Conservation (phyloP, 2,113 vertebrate genomes). For the Canis aureus region DNA sequence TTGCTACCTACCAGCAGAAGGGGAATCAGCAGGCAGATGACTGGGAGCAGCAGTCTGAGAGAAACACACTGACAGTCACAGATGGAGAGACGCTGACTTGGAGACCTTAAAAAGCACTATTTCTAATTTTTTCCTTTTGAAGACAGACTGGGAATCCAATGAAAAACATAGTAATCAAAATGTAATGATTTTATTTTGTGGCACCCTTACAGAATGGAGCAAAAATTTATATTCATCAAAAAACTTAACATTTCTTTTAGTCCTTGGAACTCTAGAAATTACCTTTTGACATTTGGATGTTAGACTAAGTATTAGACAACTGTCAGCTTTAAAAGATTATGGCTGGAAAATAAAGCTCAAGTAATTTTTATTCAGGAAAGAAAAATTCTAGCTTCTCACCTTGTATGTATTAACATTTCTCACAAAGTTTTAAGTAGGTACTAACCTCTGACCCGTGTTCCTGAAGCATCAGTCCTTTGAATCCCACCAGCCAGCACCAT, state of each 20-base stretch:
- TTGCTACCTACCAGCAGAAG: slow-evolving; percentile 83
- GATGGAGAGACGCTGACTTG: slow-evolving; percentile 77
- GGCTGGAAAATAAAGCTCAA: slow-evolving; percentile 47
- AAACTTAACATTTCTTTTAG: slow-evolving; percentile 19
- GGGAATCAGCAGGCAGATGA: slow-evolving; percentile 82
- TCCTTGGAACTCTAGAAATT: slow-evolving; percentile 45
- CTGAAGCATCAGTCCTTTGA: slow-evolving; percentile 95
- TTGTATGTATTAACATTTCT: not conserved
- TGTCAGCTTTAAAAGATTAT: slow-evolving; percentile 5
- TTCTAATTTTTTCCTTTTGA: slow-evolving; percentile 68
- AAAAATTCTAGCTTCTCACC: not conserved
- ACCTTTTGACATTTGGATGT: not conserved
- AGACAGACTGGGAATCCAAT: not conserved
- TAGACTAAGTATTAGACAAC: not conserved
- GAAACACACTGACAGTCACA: slow-evolving; percentile 76
- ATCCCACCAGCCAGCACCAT: slow-evolving; percentile 98
- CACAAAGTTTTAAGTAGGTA: slow-evolving; percentile 55
- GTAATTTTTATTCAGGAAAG: slow-evolving; percentile 44
- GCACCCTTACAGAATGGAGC: not conserved
- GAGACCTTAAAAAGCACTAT: slow-evolving; percentile 62
- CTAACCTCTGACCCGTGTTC: slow-evolving; percentile 95
- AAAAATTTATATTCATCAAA: not conserved
- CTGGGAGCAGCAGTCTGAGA: slow-evolving; percentile 74
- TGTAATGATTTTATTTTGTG: slow-evolving; percentile 40
- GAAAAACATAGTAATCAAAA: slow-evolving; percentile 15